phyloP scores from a whole-genome alignment of 2,113 vertebrate species.

The Notiomystis cincta region DNA sequence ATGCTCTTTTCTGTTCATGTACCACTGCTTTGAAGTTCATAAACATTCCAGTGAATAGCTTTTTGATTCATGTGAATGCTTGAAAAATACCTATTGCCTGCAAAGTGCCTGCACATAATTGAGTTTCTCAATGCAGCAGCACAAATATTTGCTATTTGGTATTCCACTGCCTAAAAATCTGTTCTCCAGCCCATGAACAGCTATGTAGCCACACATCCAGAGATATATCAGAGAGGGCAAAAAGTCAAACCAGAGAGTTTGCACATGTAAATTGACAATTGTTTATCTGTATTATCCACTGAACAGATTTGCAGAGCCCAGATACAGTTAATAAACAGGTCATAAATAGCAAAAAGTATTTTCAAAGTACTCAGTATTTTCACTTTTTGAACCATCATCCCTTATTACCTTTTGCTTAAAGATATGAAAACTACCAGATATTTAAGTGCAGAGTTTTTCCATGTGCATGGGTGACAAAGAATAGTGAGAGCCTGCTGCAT shows the following conservation, averaged over 20 bases:
- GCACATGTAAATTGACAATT: conserved; percentile 5
- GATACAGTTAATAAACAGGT: neutral
- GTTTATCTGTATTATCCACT: neutral
- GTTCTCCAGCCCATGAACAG: neutral
- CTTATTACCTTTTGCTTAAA: neutral
- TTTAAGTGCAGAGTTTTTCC: neutral
- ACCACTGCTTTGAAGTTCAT: conserved; percentile 39
- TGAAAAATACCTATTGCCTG: conserved; percentile 46
- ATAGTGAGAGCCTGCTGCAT: neutral
- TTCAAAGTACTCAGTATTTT: neutral
- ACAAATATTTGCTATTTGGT: conserved; percentile 47
- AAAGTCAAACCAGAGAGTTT: neutral
- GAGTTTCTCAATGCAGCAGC: conserved; percentile 37
- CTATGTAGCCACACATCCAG: neutral
- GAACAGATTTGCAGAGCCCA: neutral
- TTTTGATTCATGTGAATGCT: conserved; percentile 59
- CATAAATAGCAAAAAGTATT: neutral
- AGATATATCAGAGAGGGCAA: neutral
- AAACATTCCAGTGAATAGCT: conserved; percentile 54
- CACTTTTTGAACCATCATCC: neutral
- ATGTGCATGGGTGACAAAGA: neutral
- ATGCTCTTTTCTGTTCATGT: conserved; percentile 38
- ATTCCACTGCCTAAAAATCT: conserved; percentile 21
- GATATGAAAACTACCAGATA: neutral
- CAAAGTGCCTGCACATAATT: conserved; percentile 48